Conservation (phyloP, 2,113 vertebrate genomes). For the Oxygymnocypris stewartii region DNA sequence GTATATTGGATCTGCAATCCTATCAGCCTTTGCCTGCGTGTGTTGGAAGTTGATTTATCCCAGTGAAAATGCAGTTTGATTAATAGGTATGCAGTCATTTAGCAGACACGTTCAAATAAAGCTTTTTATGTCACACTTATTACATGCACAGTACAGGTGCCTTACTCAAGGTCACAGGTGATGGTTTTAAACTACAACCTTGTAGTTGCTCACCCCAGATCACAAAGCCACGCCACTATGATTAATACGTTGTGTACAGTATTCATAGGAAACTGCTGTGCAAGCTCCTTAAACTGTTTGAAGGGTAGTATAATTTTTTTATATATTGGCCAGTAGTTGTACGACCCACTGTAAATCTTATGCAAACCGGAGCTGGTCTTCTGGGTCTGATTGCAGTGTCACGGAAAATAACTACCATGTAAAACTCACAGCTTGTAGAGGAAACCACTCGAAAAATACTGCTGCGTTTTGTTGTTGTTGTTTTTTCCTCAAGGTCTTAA, state of each 20-base stretch:
- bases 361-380: constrained; percentile 30
- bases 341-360: constrained; percentile 26
- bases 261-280: constrained; percentile 2
- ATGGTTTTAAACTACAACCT: constrained; percentile 9
- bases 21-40: background rate
- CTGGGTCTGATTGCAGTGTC: constrained; percentile 5
- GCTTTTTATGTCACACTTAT: background rate
- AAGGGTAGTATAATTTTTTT: constrained; percentile 20
- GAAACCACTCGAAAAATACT: background rate
- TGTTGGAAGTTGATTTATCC: background rate
- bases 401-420: constrained; percentile 13
- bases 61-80: background rate
- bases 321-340: constrained; percentile 8
- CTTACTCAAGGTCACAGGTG: background rate
- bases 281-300: constrained; percentile 25
- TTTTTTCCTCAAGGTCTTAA: background rate
- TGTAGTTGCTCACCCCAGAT: background rate
- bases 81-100: background rate
- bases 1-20: too few relatives aligned
- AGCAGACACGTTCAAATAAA: background rate
- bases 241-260: background rate
- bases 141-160: background rate
- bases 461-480: constrained; percentile 25
- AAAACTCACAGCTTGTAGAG: constrained; percentile 6
- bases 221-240: background rate